Percentiles rank a stretch among this genome's conserved stretches.
Conservation (phyloP, 1,140 invertebrate species). For the Sesamia nonagrioides region DNA sequence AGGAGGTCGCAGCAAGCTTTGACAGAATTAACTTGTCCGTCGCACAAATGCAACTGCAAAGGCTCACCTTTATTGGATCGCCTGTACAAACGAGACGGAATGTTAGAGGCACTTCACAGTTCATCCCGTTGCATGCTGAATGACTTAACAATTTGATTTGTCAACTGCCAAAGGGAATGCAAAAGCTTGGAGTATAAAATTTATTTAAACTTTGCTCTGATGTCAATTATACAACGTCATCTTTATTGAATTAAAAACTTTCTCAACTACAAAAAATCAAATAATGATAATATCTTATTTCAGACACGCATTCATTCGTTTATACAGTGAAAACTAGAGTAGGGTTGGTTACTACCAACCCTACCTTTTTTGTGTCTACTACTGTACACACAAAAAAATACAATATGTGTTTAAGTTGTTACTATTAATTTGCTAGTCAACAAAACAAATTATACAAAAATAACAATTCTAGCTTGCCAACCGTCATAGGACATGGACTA, state of each 20-base stretch:
- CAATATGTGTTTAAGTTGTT: no score
- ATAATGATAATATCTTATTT: no score
- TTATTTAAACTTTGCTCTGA: neutral
- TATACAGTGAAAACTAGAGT: no score
- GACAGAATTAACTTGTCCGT: constrained; percentile 87
- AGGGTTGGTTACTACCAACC: no score
- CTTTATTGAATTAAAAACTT: neutral
- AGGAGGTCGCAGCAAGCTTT: constrained; percentile 83
- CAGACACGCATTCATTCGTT: no score
- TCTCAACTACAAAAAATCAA: neutral
- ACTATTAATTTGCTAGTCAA: no score
- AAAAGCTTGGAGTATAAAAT: neutral
- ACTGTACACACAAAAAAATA: no score
- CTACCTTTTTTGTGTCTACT: no score
- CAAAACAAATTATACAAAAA: no score
- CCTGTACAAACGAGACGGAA: constrained; percentile 58
- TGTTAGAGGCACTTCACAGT: constrained; percentile 52
- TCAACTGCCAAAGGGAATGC: neutral
- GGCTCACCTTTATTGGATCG: constrained; percentile 80
- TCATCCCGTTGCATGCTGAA: constrained; percentile 16
- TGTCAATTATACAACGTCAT: no score
- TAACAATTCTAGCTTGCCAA: no score
- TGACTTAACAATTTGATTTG: constrained; percentile 26
- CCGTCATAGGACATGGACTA: no score
- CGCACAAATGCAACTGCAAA: constrained; percentile 69